phyloP scores from a whole-genome alignment of 2,888 invertebrate species.

The Empis livida region DNA sequence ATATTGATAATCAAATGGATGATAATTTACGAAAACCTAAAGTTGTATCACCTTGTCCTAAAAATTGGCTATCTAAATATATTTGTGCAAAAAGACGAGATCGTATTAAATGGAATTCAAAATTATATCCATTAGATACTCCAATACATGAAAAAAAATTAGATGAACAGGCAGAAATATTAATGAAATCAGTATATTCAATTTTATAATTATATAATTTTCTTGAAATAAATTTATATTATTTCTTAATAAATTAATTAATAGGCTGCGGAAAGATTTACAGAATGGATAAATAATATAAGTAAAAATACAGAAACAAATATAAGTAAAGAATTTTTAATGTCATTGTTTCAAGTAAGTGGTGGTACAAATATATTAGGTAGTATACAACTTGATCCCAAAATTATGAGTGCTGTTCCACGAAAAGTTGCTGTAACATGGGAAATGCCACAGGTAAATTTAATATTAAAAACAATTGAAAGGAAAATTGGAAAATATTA shows the following conservation, averaged over 20 bases:
- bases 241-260: neutral
- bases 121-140: slow-evolving; percentile 23
- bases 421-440: slow-evolving; percentile 30
- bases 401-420: slow-evolving; percentile 30
- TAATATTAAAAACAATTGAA: no score
- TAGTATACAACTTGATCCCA: slow-evolving; percentile 29
- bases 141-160: slow-evolving; percentile 22
- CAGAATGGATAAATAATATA: slow-evolving; percentile 29
- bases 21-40: neutral
- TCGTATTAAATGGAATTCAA: slow-evolving; percentile 30
- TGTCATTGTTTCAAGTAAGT: slow-evolving; percentile 31
- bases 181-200: slow-evolving; percentile 30
- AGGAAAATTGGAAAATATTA: neutral
- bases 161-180: slow-evolving; percentile 32
- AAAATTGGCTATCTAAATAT: slow-evolving; percentile 27
- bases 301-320: slow-evolving; percentile 23
- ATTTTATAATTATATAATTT: neutral
- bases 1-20: neutral
- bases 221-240: neutral
- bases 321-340: slow-evolving; percentile 28
- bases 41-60: slow-evolving; percentile 10
- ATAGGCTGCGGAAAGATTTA: slow-evolving; percentile 24
- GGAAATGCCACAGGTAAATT: slow-evolving; percentile 30
- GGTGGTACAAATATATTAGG: slow-evolving; percentile 19
- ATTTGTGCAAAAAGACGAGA: slow-evolving; percentile 23